phyloP scores from a whole-genome alignment of 2,888 invertebrate species.

The Ceriagrion tenellum region DNA sequence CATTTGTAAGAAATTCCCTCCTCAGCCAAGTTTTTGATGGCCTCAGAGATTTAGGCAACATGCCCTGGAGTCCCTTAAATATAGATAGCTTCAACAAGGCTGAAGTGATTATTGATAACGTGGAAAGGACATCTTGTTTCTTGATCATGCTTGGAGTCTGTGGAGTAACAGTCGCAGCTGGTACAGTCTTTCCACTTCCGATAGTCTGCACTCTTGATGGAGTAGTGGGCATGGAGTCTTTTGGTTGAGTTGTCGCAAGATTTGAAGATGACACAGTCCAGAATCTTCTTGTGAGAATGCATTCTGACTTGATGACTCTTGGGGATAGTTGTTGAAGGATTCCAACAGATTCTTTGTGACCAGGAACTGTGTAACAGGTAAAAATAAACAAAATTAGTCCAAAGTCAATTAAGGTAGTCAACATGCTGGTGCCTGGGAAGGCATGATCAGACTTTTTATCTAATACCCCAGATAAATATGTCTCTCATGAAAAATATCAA shows the following conservation, averaged over 20 bases:
- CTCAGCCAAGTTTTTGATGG: background rate
- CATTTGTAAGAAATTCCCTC: background rate
- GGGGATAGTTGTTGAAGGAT: slow-evolving; percentile 50
- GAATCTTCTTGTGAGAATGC: slow-evolving; percentile 41
- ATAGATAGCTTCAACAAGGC: slow-evolving; percentile 25
- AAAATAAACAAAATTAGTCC: background rate
- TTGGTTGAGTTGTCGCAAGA: background rate
- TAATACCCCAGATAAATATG: too few species aligned
- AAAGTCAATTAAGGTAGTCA: background rate
- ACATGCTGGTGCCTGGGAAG: background rate
- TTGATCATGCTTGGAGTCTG: background rate
- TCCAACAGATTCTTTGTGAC: slow-evolving; percentile 10
- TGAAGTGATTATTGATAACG: background rate
- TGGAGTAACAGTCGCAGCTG: background rate
- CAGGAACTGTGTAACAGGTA: background rate
- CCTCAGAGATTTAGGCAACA: slow-evolving; percentile 6
- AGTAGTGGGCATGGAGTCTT: background rate
- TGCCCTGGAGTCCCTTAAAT: background rate
- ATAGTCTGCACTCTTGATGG: slow-evolving; percentile 45
- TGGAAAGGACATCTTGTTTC: background rate
- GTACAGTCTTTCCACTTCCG: background rate
- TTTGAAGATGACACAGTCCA: background rate
- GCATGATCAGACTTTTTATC: too few species aligned
- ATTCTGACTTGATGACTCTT: slow-evolving; percentile 45
- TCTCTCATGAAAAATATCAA: too few species aligned